Evolutionary conservation across 2,888 invertebrate species (phyloP), one percentile per base, ranked within the genome.

Genomic region (Idaea dimidiata): DNA sequence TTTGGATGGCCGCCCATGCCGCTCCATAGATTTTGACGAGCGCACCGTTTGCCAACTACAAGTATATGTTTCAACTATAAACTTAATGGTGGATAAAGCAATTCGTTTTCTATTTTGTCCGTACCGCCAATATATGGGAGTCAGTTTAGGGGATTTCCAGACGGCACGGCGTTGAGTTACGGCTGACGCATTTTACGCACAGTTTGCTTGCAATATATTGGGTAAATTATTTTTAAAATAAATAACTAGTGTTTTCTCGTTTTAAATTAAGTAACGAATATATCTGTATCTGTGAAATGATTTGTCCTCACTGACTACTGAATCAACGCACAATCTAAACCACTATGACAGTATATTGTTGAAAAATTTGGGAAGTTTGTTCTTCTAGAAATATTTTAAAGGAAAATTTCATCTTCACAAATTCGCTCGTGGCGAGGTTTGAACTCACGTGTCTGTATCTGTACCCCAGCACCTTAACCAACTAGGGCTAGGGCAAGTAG

Each of bases 31-130:
- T 63, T 67, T 66, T 67, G 70, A 71, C 68, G 66, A 68, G 69
- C 64, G 4, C 63, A 61, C 62, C 62, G 66, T 63, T 68, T 71
- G 71, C 71, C 71, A 71, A 70, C 67, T 63, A 67, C 66, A 68
- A 68, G 71, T 70, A 67, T 67, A 68, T 70, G 71, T 70, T 65
- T 63, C 60, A 63, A 67, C 71, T 68, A 68, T 71, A 71, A 70
- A 68, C 58, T 62, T 67, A 71, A 71, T 71, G 67, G 68, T 61
- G 70, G 67, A 68, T 71, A 31, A 70, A 65, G 62, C 67, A 56
- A 65, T 71, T 67, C 63, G 66, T 71, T 68, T 71, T 71, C 70
- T 68, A 68, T 71, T 71, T 70, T 59, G 68, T 61, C 59, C 58
- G 62, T 33, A 59, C 32, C 63, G 64, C 62, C 67, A 60, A 68